phyloP scores from a whole-genome alignment of 1,140 invertebrate species.

The Habropoda laboriosa region DNA sequence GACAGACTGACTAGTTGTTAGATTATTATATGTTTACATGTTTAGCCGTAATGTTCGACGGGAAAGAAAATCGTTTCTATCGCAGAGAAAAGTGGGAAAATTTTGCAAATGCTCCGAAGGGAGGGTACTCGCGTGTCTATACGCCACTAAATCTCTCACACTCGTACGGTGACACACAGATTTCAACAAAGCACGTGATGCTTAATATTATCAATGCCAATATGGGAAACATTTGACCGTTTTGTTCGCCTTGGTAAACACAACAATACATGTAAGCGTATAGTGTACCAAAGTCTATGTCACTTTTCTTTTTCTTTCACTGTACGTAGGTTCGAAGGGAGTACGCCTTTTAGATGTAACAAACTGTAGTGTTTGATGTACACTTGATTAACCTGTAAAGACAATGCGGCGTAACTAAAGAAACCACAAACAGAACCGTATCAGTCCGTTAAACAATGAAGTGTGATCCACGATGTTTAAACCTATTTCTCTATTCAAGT shows the following conservation, averaged over 20 bases:
- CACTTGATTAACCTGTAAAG: not conserved
- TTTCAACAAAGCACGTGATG: not conserved
- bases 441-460: not conserved
- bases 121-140: not conserved
- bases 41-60: not conserved
- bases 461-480: conserved; percentile 1
- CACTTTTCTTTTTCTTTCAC: not conserved
- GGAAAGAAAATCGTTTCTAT: not conserved
- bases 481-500: not conserved
- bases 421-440: conserved; percentile 23
- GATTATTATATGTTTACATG: too few species aligned
- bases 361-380: conserved; percentile 9
- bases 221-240: not conserved
- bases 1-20: not conserved
- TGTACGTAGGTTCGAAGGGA: too few species aligned
- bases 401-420: not conserved
- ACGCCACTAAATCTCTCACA: not conserved
- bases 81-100: not conserved
- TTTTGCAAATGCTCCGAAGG: not conserved
- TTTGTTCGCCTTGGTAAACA: not conserved
- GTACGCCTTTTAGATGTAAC: not conserved
- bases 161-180: not conserved
- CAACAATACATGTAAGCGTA: not conserved
- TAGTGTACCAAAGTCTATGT: too few species aligned
- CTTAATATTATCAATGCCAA: not conserved